phyloP scores from a whole-genome alignment of 2,888 invertebrate genomes.

The Erebia epiphron region DNA sequence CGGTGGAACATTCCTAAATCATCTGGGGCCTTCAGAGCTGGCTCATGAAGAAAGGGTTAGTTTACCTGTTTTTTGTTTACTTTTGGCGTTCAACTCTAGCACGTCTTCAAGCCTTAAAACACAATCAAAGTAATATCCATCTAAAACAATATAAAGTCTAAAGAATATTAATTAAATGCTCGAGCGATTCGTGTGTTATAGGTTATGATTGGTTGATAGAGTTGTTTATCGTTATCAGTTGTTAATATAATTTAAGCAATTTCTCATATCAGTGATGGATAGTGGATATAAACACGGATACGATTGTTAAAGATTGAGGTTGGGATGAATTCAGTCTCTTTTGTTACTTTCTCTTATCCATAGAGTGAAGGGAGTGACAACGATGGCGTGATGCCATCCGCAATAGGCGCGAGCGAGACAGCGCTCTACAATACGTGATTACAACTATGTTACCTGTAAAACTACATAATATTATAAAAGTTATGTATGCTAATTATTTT shows the following conservation, averaged over 20 bases:
- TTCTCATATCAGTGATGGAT: constrained; percentile 16
- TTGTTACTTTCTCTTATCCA: constrained; percentile 81
- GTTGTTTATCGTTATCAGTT: constrained; percentile 53
- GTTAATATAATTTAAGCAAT: neutral
- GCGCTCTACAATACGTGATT: constrained; percentile 62
- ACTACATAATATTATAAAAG: constrained; percentile 34
- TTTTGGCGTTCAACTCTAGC: constrained; percentile 31
- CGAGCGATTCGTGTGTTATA: constrained; percentile 45
- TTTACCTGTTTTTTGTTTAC: constrained; percentile 70
- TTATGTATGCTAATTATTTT: constrained; percentile 14
- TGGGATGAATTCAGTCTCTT: constrained; percentile 76
- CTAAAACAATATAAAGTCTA: constrained; percentile 1
- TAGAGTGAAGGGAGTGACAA: constrained; percentile 77
- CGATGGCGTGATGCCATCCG: constrained; percentile 53
- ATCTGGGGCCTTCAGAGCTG: constrained; percentile 76
- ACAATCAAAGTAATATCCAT: constrained; percentile 11
- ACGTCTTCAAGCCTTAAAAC: constrained; percentile 11
- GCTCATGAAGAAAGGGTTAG: constrained; percentile 83
- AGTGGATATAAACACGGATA: constrained; percentile 48
- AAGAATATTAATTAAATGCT: constrained; percentile 29
- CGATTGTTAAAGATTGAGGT: constrained; percentile 58
- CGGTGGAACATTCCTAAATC: constrained; percentile 73
- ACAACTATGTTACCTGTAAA: constrained; percentile 46
- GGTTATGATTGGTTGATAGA: constrained; percentile 59
- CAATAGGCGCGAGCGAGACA: constrained; percentile 59